Base-by-base conservation (phyloP, 2,113 vertebrate genomes). In the Odobenus rosmarus region DNA sequence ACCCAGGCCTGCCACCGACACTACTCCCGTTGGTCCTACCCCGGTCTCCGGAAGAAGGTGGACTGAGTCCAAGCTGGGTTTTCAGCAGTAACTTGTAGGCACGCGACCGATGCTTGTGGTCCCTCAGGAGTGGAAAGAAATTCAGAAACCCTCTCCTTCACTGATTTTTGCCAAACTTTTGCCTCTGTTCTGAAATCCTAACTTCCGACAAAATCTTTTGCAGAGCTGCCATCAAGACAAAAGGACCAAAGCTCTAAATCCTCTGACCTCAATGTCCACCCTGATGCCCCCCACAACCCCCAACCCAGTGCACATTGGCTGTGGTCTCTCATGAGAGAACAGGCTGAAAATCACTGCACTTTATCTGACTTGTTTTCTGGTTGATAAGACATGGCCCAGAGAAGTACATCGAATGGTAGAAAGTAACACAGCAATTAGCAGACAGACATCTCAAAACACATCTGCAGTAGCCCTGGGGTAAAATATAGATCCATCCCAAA, bases 121-220 rank as follows among this genome's bases (percentile, higher is more conserved):
- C 36, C 28, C 53, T 74, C 86, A 1, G 39, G 83, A 91, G 18
- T 18, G 12, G 55, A 49, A 83, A 84, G 55, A 74, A 69, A 80
- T 31, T 61, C 67, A n/a, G 79, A 91, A 77, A 51, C 21, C 19
- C 46, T 74, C 92, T 86, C 69, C 33, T 64, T 51, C 16, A 0
- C 8, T 46, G 5, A 85, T 19, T 49, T 92, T 51, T 49, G 67
- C 33, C 53, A 46, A 90, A 84, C 24, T 19, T 82, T 90, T 49
- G 59, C 88, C 88, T 80, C 69, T 79, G 71, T 39, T 16, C 3
- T 74, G 72, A 97, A 87, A 92, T 90, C 49, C 49, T 74, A 72
- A 91, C 26, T 96, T 92, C n/a, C 9, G 28, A 55, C 61, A n/a
- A 79, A 61, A 51, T 24, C n/a, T 42, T 72, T 61, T 36, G 49